These are phyloP conservation scores for Psittacula cyanocephala DNA, from an alignment of 2,113 vertebrate species.

Conservation along the genomic window DNA sequence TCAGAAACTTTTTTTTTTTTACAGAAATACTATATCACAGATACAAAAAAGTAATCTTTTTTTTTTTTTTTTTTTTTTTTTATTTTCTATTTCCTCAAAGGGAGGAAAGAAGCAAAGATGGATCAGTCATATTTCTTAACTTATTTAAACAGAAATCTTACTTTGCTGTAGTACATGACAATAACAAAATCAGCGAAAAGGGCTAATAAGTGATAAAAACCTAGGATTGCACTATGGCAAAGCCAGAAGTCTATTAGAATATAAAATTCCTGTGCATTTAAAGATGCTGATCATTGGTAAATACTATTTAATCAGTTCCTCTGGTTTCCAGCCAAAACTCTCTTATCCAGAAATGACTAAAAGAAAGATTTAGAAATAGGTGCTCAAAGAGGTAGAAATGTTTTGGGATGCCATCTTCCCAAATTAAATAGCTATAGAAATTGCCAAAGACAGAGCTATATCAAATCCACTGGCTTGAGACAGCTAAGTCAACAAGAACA, in stretches of 20 bases:
- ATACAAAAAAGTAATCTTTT: background rate
- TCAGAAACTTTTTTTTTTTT: background rate
- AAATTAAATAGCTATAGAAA: background rate
- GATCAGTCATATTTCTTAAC: background rate
- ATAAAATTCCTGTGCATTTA: background rate
- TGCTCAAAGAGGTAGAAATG: background rate
- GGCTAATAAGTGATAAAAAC: background rate
- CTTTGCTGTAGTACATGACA: background rate
- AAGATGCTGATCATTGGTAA: background rate
- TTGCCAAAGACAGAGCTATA: accelerated
- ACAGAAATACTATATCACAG: background rate
- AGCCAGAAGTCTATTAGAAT: background rate
- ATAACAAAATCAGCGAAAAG: background rate
- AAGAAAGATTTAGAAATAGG: background rate
- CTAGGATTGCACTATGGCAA: background rate
- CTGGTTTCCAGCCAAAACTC: background rate
- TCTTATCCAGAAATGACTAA: background rate
- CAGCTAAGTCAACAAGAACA: background rate
- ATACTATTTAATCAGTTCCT: background rate
- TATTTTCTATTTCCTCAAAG: background rate
- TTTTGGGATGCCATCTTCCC: background rate
- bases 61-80: background rate
- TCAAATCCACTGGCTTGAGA: background rate
- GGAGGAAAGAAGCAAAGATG: background rate
- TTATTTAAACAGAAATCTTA: background rate